Evolutionary conservation across 2,113 vertebrate species (phyloP), one percentile per base, ranked within the genome.

Genomic region (Sciurus niger): DNA sequence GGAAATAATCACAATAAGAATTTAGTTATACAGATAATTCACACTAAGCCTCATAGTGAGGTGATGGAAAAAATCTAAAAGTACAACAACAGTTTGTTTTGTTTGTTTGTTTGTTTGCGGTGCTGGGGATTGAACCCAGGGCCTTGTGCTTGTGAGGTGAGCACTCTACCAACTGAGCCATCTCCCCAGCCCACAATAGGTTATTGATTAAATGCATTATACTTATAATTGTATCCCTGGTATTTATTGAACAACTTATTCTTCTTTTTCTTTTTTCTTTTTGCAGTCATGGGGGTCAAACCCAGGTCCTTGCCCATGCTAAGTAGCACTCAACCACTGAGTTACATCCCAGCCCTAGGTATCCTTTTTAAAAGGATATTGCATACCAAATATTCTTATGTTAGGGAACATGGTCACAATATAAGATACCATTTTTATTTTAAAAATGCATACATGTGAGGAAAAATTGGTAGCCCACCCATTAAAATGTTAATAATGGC

Each of bases 21-120:
- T 86, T 94, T 68, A 88, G n/a, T 84, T 84, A 60, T 48, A 53
- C 24, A 92, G n/a, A 11, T 79, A 65, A 51, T 87, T 91, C 55
- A 63, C 87, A 98, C 53, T 78, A 24, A 72, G n/a, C 82, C 24
- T 98, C 96, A 96, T 93, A 74, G 72, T 84, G 67, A 97, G 97
- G 97, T 97, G 97, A 18, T 93, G 55, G 58, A 55, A 30, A 82
- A 89, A 89, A 80, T 70, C 65, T 87, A 51, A 68, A 95, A 67
- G 91, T 84, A 60, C 79, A 94, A 95, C 3, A 40, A 40, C 40
- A 40, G 40, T 3, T 40, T 40, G 40, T 40, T 4, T 40, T 40
- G 3, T 40, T 40, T 40, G 37, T 40, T 40, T 40, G 40, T 40
- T 37, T 37, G 37, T 37, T 37, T 37, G 40, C 4, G 40, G 40